Conservation (phyloP, 1,140 invertebrate species). For the Aethina tumida region DNA sequence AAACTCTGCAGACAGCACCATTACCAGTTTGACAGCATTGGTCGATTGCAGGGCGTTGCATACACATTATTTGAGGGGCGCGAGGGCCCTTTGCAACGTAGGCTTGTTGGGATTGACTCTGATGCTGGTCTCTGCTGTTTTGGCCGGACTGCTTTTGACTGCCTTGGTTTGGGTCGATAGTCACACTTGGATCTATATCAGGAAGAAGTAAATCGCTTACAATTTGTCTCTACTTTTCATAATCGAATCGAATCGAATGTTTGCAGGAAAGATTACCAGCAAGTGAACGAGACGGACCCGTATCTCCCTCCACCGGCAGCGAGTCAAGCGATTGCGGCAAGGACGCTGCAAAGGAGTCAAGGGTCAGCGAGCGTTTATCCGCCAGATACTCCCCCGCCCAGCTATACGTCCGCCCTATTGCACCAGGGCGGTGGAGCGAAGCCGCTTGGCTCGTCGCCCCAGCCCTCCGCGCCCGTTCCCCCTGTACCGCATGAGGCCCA, state of each 20-base stretch:
- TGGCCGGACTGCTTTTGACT: conserved; percentile 79
- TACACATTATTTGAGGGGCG: conserved; percentile 65
- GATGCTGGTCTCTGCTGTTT: conserved; percentile 73
- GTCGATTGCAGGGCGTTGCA: conserved; percentile 73
- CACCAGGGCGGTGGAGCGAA: conserved; percentile 26
- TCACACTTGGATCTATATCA: conserved; percentile 93
- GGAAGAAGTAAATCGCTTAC: conserved; percentile 61
- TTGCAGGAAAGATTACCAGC: conserved; percentile 59
- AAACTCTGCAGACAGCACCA: conserved; percentile 51
- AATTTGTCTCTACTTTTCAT: conserved; percentile 1
- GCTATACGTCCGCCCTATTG: conserved; percentile 34
- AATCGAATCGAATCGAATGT: conserved; percentile 9
- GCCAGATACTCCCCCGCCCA: conserved; percentile 36
- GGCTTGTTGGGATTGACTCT: conserved; percentile 71
- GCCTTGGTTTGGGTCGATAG: conserved; percentile 88
- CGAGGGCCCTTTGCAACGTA: conserved; percentile 68
- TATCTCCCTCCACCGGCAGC: conserved; percentile 47
- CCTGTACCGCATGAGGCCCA: conserved; percentile 25
- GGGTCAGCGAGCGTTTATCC: conserved; percentile 34
- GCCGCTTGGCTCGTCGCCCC: conserved; percentile 26
- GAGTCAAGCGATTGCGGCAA: conserved; percentile 51
- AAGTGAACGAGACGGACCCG: conserved; percentile 64
- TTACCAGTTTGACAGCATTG: conserved; percentile 50
- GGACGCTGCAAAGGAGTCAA: conserved; percentile 44
- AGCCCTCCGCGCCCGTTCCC: conserved; percentile 26